phyloP scores from a whole-genome alignment of 2,797 vertebrate species.

The Ceryle rudis region DNA sequence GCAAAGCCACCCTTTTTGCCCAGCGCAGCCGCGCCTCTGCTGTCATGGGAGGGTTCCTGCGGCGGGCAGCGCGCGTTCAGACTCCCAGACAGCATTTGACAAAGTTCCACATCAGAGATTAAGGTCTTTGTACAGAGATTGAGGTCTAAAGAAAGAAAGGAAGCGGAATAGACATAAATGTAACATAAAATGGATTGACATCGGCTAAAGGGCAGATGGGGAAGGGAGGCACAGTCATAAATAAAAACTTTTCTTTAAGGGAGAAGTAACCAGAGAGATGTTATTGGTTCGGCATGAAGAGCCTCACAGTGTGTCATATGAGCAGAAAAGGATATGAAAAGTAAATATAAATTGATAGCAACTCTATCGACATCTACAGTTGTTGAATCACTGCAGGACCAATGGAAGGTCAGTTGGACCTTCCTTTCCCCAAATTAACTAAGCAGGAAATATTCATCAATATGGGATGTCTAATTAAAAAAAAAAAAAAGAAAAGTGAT shows the following conservation, averaged over 20 bases:
- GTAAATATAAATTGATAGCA: neutral
- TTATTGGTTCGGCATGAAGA: neutral
- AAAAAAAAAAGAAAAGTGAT: rapidly evolving
- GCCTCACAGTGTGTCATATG: neutral
- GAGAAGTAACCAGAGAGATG: constrained; percentile 30
- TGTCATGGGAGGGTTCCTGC: neutral
- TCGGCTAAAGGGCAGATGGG: constrained; percentile 75
- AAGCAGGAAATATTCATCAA: neutral
- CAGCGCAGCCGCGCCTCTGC: neutral
- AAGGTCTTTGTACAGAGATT: constrained; percentile 79
- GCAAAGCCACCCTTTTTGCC: neutral
- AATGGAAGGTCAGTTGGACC: neutral
- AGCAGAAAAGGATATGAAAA: neutral
- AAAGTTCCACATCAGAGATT: constrained; percentile 77
- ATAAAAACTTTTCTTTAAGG: constrained; percentile 68
- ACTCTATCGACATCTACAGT: neutral
- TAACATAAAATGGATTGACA: constrained; percentile 78
- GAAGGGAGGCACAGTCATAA: constrained; percentile 35
- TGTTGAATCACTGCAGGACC: neutral
- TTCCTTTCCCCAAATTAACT: neutral
- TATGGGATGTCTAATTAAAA: rapidly evolving
- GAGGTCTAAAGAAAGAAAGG: constrained; percentile 74
- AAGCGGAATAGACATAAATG: constrained; percentile 75
- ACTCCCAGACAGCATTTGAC: constrained; percentile 69
- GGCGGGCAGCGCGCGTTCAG: constrained; percentile 6